Conservation (phyloP, 2,797 vertebrate genomes). For the Choloepus didactylus region DNA sequence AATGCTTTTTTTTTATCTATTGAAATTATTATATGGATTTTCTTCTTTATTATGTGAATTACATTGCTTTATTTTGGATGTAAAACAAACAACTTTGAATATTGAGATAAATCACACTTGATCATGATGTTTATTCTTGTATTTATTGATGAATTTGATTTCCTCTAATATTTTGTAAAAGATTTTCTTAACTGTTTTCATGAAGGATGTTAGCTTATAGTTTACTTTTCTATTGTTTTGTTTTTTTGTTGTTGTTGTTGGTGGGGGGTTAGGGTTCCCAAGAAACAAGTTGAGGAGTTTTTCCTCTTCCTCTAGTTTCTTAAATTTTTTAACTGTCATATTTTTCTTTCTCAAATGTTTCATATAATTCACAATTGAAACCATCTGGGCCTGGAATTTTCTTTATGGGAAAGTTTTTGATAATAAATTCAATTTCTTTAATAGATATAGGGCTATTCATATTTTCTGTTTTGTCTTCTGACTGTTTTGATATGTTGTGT, state of each 20-base stretch:
- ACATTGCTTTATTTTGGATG: not conserved
- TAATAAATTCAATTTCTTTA: no score
- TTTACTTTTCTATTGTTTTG: not conserved
- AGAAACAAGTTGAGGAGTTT: no score
- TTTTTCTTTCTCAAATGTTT: not conserved
- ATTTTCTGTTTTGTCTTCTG: no score
- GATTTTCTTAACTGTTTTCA: not conserved
- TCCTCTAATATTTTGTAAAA: not conserved
- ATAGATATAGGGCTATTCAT: no score
- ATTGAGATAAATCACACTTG: slow-evolving; percentile 18
- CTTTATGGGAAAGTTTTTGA: no score
- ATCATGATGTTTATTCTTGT: not conserved
- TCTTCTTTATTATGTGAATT: not conserved
- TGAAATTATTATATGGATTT: not conserved
- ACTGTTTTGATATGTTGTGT: no score
- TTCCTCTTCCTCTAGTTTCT: no score
- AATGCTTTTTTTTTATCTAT: not conserved
- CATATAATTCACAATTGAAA: not conserved
- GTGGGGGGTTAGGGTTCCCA: not conserved
- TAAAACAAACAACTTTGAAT: not conserved
- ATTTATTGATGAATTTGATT: not conserved
- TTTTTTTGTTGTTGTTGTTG: not conserved
- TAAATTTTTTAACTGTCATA: no score
- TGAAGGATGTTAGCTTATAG: no score
- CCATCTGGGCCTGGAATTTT: no score